Evolutionary conservation across 2,797 vertebrate species (phyloP).

Genomic region (Lagodon rhomboides): DNA sequence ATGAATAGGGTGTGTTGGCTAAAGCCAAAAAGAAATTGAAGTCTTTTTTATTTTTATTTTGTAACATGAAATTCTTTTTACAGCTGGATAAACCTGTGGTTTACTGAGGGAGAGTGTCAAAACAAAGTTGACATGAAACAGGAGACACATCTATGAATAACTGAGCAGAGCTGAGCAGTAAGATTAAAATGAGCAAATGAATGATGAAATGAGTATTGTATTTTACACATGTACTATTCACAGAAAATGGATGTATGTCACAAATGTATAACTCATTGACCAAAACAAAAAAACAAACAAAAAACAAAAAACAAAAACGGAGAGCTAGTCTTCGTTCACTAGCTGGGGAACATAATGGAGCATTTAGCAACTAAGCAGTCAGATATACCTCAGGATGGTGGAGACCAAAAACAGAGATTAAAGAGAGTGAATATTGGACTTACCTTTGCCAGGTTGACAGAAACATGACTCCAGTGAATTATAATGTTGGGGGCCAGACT

Average conservation of each 20-base stretch:
- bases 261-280: not conserved
- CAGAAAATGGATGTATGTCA: not conserved
- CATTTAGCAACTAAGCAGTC: too few species aligned
- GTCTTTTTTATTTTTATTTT: not conserved
- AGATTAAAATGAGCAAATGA: not conserved
- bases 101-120: slow-evolving; percentile 1
- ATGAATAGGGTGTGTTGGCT: slow-evolving; percentile 1
- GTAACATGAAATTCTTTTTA: slow-evolving; percentile 3
- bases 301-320: too few species aligned
- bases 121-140: slow-evolving; percentile 6
- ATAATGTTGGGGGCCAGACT: too few species aligned
- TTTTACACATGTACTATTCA: too few species aligned
- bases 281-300: too few species aligned
- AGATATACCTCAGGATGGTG: too few species aligned
- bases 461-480: too few species aligned
- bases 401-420: too few species aligned
- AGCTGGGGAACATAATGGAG: too few species aligned
- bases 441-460: too few species aligned
- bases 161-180: not conserved
- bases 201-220: not conserved
- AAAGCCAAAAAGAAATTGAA: not conserved
- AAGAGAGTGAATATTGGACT: too few species aligned
- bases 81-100: slow-evolving; percentile 1
- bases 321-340: too few species aligned
- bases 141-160: not conserved